phyloP scores from a whole-genome alignment of 2,797 vertebrate genomes.

The Helicolenus hilgendorfi region DNA sequence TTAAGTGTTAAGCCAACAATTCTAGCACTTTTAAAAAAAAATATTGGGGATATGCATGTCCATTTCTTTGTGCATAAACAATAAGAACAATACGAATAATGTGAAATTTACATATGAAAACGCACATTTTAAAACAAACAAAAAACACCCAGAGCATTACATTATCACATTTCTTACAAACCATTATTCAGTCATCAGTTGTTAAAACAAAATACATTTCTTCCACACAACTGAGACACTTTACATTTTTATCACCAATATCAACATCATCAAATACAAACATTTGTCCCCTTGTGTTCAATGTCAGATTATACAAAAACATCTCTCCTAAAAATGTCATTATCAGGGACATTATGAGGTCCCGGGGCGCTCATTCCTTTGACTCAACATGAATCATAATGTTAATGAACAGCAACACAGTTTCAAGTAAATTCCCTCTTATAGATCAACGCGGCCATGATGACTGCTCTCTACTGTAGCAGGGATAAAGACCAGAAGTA shows the following conservation, averaged over 20 bases:
- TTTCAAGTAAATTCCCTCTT: conserved; percentile 35
- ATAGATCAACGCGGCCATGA: conserved; percentile 31
- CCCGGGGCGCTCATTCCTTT: conserved; percentile 36
- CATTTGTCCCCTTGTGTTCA: conserved; percentile 20
- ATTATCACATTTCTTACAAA: conserved; percentile 12
- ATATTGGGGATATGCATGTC: neutral
- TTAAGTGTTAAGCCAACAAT: neutral
- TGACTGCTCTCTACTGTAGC: neutral
- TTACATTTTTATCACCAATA: conserved; percentile 3
- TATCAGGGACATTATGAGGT: conserved; percentile 62
- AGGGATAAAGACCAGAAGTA: neutral
- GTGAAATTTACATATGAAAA: neutral
- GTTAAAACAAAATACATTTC: conserved; percentile 23
- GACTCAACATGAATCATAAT: conserved; percentile 76
- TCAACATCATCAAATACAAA: conserved; percentile 18
- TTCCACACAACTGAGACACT: conserved; percentile 7
- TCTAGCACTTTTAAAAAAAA: neutral
- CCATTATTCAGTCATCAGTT: conserved; percentile 3
- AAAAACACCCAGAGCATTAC: neutral
- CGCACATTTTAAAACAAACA: neutral
- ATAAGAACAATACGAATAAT: neutral
- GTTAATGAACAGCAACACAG: conserved; percentile 68
- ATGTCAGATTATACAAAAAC: conserved; percentile 42
- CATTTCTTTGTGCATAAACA: neutral
- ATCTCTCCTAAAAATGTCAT: conserved; percentile 60